A percentile compares a stretch with the other conserved stretches of the same genome.
These are phyloP conservation scores for Forpus xanthops DNA, from an alignment of 2,797 vertebrate species.

Conservation along the genomic window DNA sequence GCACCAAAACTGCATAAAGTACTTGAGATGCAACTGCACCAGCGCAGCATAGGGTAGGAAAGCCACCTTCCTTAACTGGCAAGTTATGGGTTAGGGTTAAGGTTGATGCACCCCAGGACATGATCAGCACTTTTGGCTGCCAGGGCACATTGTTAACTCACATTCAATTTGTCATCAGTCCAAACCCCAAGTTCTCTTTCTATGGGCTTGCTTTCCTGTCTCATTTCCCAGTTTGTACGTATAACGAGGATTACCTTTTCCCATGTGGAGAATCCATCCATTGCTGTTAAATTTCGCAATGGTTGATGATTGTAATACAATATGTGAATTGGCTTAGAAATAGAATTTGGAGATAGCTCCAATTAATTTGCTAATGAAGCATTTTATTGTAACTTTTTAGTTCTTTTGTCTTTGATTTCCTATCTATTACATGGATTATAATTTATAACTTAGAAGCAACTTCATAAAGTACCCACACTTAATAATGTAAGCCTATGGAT, in stretches of 20 bases:
- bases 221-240: background rate
- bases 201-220: background rate
- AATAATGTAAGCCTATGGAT: background rate
- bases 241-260: background rate
- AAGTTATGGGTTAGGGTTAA: background rate
- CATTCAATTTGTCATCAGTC: background rate
- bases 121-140: background rate
- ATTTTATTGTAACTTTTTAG: background rate
- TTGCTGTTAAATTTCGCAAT: background rate
- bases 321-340: background rate
- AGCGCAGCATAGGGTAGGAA: background rate
- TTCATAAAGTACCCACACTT: background rate
- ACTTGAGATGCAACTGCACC: background rate
- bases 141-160: background rate
- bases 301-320: background rate
- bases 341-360: background rate
- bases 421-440: background rate
- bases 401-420: background rate
- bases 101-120: background rate
- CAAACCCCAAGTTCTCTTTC: background rate
- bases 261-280: background rate
- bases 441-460: background rate
- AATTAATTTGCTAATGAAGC: background rate
- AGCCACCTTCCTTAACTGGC: background rate
- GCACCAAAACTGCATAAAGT: background rate